Percentiles rank a stretch among this genome's conserved stretches.
phyloP scores from a whole-genome alignment of 2,797 vertebrate species.

The Esox masquinongy region DNA sequence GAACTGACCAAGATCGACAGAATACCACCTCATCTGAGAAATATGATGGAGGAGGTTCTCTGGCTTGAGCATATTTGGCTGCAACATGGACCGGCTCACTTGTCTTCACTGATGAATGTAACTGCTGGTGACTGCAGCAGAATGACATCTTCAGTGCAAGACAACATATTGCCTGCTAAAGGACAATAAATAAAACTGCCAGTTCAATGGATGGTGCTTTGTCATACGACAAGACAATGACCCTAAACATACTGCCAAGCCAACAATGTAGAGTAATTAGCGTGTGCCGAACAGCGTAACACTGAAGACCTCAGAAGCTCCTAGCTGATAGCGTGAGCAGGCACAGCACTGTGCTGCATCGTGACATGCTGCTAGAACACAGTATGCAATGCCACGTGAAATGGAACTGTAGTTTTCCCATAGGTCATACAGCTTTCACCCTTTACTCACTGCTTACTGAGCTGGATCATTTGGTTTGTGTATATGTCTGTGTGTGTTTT shows the following conservation, averaged over 20 bases:
- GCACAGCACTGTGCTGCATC: not conserved
- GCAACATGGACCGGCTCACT: no score
- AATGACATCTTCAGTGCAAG: no score
- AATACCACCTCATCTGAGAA: no score
- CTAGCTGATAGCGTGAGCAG: not conserved
- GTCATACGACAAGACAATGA: no score
- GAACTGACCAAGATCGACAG: no score
- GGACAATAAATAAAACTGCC: no score
- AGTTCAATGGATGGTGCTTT: conserved; percentile 9
- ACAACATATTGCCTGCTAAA: no score
- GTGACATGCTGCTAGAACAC: conserved; percentile 24
- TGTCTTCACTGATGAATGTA: no score
- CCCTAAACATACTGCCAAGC: no score
- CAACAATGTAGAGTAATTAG: not conserved
- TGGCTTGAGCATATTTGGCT: no score
- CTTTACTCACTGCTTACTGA: conserved; percentile 53
- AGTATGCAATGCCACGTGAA: conserved; percentile 28
- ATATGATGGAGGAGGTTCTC: no score
- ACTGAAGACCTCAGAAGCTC: conserved; percentile 34
- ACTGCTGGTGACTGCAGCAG: no score
- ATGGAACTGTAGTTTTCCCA: conserved; percentile 18
- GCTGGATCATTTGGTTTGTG: conserved; percentile 39
- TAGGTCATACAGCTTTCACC: conserved; percentile 34
- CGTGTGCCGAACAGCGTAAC: conserved; percentile 34
- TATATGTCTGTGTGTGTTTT: conserved; percentile 7